Evolutionary conservation across 2,113 vertebrate genomes (phyloP).

Genomic region (Nansenia antarctica): DNA sequence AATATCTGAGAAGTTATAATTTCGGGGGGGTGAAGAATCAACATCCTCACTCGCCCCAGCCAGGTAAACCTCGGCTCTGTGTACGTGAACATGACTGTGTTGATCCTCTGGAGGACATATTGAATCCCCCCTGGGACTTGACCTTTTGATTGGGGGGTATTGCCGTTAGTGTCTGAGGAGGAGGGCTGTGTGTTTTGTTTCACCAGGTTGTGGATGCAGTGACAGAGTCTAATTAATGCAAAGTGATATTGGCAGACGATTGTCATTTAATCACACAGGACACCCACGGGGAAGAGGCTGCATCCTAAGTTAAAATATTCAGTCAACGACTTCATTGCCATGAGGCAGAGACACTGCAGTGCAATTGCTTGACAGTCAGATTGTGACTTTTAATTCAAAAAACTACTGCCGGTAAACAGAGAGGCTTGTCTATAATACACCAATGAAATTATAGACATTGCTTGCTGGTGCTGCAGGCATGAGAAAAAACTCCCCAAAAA

Average conservation of each 20-base stretch:
- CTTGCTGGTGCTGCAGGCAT: constrained; percentile 50
- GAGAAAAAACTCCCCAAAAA: too few relatives aligned
- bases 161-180: background rate
- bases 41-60: too few relatives aligned
- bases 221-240: constrained; percentile 70
- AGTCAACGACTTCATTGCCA: constrained; percentile 65
- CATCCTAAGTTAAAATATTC: constrained; percentile 69
- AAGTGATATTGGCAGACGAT: constrained; percentile 68
- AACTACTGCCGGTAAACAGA: constrained; percentile 63
- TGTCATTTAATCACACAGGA: constrained; percentile 69
- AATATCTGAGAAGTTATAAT: too few relatives aligned
- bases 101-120: background rate
- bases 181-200: constrained; percentile 36
- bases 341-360: constrained; percentile 55
- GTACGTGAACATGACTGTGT: background rate
- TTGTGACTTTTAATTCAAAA: constrained; percentile 75
- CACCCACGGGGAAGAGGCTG: constrained; percentile 53
- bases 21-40: too few relatives aligned
- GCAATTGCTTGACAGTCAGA: constrained; percentile 65
- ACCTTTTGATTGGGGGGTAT: background rate
- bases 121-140: background rate
- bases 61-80: background rate
- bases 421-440: constrained; percentile 49
- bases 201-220: constrained; percentile 38
- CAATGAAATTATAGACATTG: constrained; percentile 59